A percentile compares a stretch with the other conserved stretches of the same genome.
Conservation (phyloP, 2,113 vertebrate species). For the Oncorhynchus mykiss region DNA sequence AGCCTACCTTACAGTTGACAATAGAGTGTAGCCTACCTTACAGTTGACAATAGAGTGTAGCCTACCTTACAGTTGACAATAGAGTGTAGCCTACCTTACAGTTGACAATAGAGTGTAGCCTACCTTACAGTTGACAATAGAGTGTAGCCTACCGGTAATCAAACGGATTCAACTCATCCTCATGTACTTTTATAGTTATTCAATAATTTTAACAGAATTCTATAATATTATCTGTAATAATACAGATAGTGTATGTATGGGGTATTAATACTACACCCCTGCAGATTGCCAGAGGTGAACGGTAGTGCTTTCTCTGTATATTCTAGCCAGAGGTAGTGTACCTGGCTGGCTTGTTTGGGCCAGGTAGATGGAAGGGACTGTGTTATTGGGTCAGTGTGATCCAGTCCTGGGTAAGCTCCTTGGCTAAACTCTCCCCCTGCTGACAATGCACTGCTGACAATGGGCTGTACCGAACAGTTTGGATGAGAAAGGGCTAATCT, state of each 20-base stretch:
- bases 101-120: no score
- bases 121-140: background rate
- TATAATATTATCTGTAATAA: no score
- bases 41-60: no score
- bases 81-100: background rate
- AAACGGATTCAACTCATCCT: no score
- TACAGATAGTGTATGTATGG: no score
- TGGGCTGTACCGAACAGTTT: background rate
- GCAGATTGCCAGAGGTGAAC: background rate
- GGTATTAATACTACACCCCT: no score
- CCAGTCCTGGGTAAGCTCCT: constrained; percentile 71
- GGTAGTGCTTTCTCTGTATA: background rate
- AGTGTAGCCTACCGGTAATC: no score
- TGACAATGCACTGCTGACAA: constrained; percentile 54
- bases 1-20: no score
- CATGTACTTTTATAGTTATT: no score
- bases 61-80: background rate
- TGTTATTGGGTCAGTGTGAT: constrained; percentile 73
- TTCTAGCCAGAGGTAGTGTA: background rate
- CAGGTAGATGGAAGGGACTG: constrained; percentile 39
- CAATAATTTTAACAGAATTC: no score
- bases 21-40: background rate
- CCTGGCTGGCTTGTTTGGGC: no score
- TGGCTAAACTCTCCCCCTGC: constrained; percentile 72
- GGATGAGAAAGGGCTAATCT: constrained; percentile 60